Conservation (phyloP, 1,140 invertebrate species). For the Drepana arcuata region DNA sequence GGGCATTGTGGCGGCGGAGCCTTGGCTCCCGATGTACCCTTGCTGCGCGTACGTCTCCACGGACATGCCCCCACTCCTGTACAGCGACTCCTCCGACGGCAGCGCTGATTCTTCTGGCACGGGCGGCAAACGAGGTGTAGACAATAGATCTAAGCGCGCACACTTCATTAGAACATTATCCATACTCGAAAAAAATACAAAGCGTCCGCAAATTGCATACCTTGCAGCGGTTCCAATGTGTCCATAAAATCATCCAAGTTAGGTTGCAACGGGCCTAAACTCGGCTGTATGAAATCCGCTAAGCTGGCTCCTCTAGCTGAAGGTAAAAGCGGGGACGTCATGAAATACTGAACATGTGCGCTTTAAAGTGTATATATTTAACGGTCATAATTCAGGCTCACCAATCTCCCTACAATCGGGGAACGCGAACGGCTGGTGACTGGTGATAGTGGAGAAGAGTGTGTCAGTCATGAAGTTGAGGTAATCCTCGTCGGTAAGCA, state of each 20-base stretch:
- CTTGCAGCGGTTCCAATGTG: conserved; percentile 88
- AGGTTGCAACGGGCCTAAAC: conserved; percentile 95
- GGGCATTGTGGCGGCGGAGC: conserved; percentile 44
- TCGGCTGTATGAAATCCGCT: conserved; percentile 98
- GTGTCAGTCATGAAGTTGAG: conserved; percentile 93
- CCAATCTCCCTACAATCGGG: conserved; percentile 97
- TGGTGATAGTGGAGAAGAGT: conserved; percentile 88
- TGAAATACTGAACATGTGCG: conserved; percentile 16
- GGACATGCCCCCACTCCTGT: conserved; percentile 49
- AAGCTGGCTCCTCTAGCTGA: conserved; percentile 74
- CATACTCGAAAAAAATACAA: too few species aligned
- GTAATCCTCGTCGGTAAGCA: conserved; percentile 90
- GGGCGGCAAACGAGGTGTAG: conserved; percentile 64
- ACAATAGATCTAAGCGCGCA: conserved; percentile 42
- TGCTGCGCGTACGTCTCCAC: conserved; percentile 47
- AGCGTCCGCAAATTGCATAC: too few species aligned
- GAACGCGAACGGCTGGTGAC: conserved; percentile 94
- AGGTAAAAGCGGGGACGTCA: conserved; percentile 18
- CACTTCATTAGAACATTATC: too few species aligned
- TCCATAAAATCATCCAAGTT: conserved; percentile 98
- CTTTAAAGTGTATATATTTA: too few species aligned
- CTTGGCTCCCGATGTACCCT: conserved; percentile 40
- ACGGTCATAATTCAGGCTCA: too few species aligned
- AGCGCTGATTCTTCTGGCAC: conserved; percentile 70
- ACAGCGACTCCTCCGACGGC: conserved; percentile 43